These are phyloP conservation scores for Clarias macrocephalus DNA, from an alignment of 2,113 vertebrate genomes.

Conservation along the genomic window DNA sequence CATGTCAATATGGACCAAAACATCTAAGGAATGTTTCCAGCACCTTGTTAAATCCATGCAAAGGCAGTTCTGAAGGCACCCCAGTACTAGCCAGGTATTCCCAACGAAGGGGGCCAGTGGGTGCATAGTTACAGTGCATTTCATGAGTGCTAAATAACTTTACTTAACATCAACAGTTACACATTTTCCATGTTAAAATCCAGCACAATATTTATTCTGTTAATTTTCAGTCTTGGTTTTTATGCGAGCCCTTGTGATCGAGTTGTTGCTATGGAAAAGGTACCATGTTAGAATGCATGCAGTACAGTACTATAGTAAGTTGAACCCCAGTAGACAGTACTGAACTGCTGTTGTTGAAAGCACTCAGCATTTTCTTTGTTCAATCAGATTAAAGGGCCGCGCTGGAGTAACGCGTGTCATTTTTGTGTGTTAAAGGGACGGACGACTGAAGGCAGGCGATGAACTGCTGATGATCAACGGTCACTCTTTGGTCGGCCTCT, in stretches of 20 bases:
- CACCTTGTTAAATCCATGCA: too few relatives aligned
- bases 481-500: constrained; percentile 89
- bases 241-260: not conserved
- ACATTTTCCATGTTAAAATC: not conserved
- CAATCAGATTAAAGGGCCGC: not conserved
- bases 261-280: not conserved
- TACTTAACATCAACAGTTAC: not conserved
- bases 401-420: too few relatives aligned
- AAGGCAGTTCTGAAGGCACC: too few relatives aligned
- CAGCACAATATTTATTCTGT: not conserved
- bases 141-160: not conserved
- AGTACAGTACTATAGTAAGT: not conserved
- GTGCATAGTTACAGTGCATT: too few relatives aligned
- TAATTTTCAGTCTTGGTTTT: too few relatives aligned
- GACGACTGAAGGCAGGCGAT: constrained; percentile 85
- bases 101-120: too few relatives aligned
- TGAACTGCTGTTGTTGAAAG: not conserved
- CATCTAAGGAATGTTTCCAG: too few relatives aligned
- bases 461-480: constrained; percentile 95
- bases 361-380: not conserved
- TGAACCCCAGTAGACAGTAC: not conserved
- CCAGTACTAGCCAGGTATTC: too few relatives aligned
- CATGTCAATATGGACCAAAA: too few relatives aligned
- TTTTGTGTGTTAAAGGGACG: constrained; percentile 77
- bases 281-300: not conserved